These are phyloP conservation scores for Anoplius nigerrimus DNA, from an alignment of 2,888 invertebrate species.

Conservation along the genomic window DNA sequence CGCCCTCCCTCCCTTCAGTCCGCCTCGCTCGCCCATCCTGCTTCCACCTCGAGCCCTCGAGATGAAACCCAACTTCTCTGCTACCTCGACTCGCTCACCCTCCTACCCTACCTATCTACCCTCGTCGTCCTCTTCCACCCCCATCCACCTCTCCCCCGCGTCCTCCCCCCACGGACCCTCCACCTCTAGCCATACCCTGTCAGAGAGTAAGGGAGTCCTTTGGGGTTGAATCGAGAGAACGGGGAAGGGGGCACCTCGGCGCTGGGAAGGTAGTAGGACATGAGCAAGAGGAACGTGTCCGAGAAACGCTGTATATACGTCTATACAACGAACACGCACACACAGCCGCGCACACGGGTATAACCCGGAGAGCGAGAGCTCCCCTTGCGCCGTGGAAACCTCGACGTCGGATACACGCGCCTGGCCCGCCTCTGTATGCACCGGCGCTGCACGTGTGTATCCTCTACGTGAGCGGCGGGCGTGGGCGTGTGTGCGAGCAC, in stretches of 20 bases:
- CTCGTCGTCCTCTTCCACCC: slow-evolving; percentile 26
- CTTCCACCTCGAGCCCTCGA: slow-evolving; percentile 61
- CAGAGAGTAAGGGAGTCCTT: slow-evolving; percentile 64
- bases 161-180: slow-evolving; percentile 21
- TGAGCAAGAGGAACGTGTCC: slow-evolving; percentile 68
- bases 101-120: slow-evolving; percentile 19
- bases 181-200: slow-evolving; percentile 53
- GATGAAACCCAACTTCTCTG: slow-evolving; percentile 74
- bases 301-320: slow-evolving; percentile 56
- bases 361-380: too few relatives aligned
- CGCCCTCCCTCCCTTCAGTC: slow-evolving; percentile 46
- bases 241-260: slow-evolving; percentile 51
- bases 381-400: too few relatives aligned
- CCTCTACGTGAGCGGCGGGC: not conserved
- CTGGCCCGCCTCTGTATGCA: not conserved
- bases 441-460: not conserved
- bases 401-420: not conserved
- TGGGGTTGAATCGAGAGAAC: slow-evolving; percentile 63
- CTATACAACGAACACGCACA: not conserved
- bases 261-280: slow-evolving; percentile 66
- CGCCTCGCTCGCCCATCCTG: slow-evolving; percentile 19
- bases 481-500: slow-evolving; percentile 33
- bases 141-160: slow-evolving; percentile 27
- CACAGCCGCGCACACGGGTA: not conserved
- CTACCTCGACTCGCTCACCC: slow-evolving; percentile 48